These are phyloP conservation scores for Coptodon rendalli DNA, from an alignment of 2,113 vertebrate species.

Conservation along the genomic window DNA sequence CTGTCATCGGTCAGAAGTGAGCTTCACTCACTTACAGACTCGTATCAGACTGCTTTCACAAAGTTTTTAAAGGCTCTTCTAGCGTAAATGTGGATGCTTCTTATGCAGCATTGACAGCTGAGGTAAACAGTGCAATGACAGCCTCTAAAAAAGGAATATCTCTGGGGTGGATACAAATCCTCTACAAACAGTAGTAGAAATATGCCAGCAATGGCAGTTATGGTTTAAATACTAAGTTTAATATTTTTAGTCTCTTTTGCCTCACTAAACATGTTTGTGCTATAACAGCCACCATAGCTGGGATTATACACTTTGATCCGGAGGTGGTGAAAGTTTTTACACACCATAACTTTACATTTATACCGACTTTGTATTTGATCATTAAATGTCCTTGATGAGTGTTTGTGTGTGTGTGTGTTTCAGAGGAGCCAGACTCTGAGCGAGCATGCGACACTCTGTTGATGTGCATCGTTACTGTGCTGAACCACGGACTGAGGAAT, in stretches of 20 bases:
- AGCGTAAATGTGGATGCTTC: not conserved
- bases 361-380: not conserved
- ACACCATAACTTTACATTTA: not conserved
- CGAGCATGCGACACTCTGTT: constrained; percentile 90
- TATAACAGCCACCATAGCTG: not conserved
- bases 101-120: fast-evolving
- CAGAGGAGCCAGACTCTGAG: constrained; percentile 72
- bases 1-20: not conserved
- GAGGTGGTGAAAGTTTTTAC: not conserved
- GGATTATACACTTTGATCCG: not conserved
- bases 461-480: constrained; percentile 93
- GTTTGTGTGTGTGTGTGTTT: not conserved
- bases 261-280: not conserved
- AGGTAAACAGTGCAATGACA: fast-evolving
- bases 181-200: not conserved
- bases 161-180: not conserved
- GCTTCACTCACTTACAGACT: not conserved
- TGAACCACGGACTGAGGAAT: constrained; percentile 94
- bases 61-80: not conserved
- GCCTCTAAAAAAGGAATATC: not conserved
- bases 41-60: not conserved
- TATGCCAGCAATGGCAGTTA: not conserved
- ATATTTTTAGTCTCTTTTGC: not conserved
- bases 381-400: not conserved
- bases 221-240: not conserved